Evolutionary conservation across 2,113 vertebrate species (phyloP), one percentile per base, ranked within the genome.

Genomic region (Rhinoptilus africanus): DNA sequence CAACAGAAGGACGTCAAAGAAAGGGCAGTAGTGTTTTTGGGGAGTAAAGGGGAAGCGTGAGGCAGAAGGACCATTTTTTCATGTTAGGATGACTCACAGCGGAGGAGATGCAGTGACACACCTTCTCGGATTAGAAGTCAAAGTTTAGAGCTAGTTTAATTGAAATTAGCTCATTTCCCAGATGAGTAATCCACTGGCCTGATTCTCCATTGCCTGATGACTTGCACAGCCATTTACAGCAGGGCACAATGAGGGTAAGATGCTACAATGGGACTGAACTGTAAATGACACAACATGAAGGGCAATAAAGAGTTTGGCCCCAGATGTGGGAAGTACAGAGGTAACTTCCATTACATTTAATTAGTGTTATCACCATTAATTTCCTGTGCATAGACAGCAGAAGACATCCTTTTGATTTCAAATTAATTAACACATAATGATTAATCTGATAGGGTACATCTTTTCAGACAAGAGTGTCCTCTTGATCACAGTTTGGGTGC

Each of bases 401-500:
- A 94, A 95, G 85, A 93, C 66, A 85, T 93, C 86, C 56, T 93
- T 96, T 95, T 92, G 89, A 93, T 90, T 97, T 95, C 78, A 85
- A 93, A 89, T 97, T 95, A 93, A 94, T 95, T 94, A 95, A 87
- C 67, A 81, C 85, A 67, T 75, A 89, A 90, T 94, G 83, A 94
- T 92, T 95, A 96, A 94, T 95, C 95, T 94, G 78, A 92, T 92
- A 94, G 82, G 82, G 78, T 93, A 94, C 92, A 95, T 93, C 81
- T 96, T 96, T 96, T 95, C 96, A 91, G 96, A 90, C 83, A 91
- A 96, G 89, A 93, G 71, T 88, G 94, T 96, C 90, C 77, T 94
- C 95, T 96, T 97, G 90, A 93, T 96, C 94, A 96, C 78, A 95
- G 78, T 97, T 95, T 96, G 96, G 95, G 88, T 94, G 92, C 92